Percentiles rank a stretch among this genome's conserved stretches.
These are phyloP conservation scores for Gymnocephalus cernua DNA, from an alignment of 2,113 vertebrate genomes.

Conservation along the genomic window DNA sequence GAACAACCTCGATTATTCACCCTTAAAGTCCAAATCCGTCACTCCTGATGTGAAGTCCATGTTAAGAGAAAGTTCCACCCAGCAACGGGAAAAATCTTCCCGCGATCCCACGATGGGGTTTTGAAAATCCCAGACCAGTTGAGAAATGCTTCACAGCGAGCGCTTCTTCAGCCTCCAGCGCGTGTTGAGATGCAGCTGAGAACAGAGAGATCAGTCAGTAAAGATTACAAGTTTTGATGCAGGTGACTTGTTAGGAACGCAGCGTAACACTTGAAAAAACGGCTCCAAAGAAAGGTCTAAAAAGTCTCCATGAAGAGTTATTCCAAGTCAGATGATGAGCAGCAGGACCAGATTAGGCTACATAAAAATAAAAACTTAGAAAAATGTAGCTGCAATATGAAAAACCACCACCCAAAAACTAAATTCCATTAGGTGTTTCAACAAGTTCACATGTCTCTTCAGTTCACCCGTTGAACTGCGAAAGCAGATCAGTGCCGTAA, in stretches of 20 bases:
- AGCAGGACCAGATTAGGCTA: too few relatives aligned
- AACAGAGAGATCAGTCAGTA: neutral
- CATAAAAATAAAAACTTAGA: too few relatives aligned
- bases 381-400: neutral
- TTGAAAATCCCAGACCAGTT: neutral
- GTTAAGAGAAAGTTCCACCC: neutral
- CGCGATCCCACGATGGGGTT: neutral
- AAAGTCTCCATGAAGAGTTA: neutral
- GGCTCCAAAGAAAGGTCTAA: neutral
- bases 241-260: too few relatives aligned
- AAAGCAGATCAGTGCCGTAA: neutral
- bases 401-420: too few relatives aligned
- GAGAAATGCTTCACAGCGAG: neutral
- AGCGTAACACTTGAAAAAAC: too few relatives aligned
- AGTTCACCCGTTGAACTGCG: neutral
- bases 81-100: neutral
- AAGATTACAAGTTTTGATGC: neutral
- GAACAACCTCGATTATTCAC: neutral
- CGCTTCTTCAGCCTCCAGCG: neutral
- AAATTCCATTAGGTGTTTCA: neutral
- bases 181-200: neutral
- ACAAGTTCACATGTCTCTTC: neutral
- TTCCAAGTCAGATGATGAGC: too few relatives aligned
- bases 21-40: neutral
- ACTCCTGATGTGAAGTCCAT: neutral